phyloP scores from a whole-genome alignment of 53 echinoderm and acorn worm genomes.

The Temnopleurus reevesii region DNA sequence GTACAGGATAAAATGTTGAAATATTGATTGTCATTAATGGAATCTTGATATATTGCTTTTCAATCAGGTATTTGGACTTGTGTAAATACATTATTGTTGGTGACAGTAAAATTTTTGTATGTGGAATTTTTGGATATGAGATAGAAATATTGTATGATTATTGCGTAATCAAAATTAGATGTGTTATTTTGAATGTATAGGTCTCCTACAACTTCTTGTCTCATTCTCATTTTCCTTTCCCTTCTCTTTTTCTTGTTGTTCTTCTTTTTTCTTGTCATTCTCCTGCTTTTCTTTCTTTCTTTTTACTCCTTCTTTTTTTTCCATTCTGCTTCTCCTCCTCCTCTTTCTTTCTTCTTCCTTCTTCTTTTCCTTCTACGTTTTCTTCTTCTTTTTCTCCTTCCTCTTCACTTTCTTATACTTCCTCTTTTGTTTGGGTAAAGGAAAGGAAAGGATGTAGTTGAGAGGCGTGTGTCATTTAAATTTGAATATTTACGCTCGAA shows the following conservation, averaged over 20 bases:
- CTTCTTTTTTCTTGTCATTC: neutral
- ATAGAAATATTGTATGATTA: too few species aligned
- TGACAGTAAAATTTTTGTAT: conserved; percentile 16
- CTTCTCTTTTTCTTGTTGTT: neutral
- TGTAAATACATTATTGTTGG: conserved; percentile 34
- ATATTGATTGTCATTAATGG: conserved; percentile 24
- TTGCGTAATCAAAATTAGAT: too few species aligned
- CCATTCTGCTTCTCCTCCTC: neutral
- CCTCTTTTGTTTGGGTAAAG: neutral
- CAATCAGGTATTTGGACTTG: conserved; percentile 45
- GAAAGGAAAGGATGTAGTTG: too few species aligned
- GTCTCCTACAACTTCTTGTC: too few species aligned
- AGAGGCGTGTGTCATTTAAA: too few species aligned
- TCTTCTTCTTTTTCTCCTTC: neutral
- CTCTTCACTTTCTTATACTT: neutral
- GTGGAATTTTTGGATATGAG: too few species aligned
- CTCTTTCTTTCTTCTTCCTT: neutral
- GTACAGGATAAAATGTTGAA: conserved; percentile 48
- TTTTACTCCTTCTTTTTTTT: neutral
- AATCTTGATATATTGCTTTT: conserved; percentile 1
- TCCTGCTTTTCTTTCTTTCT: neutral
- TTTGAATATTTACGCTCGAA: too few species aligned
- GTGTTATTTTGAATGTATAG: too few species aligned
- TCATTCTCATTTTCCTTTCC: neutral
- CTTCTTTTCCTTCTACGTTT: neutral